Base-by-base conservation (phyloP, 2,797 vertebrate genomes). In the Mycteria americana region DNA sequence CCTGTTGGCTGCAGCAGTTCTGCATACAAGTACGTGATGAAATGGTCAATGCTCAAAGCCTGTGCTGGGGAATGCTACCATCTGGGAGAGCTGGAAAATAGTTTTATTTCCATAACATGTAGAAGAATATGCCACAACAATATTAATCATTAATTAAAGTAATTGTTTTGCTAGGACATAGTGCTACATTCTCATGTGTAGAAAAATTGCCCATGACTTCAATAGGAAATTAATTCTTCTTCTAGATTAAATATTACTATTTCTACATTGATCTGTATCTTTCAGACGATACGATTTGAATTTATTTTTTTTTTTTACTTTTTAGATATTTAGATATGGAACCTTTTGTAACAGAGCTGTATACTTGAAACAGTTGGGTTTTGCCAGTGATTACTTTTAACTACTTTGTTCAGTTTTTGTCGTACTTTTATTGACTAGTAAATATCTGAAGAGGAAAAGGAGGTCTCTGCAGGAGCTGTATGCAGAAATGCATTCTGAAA, bases 151-250 rank as follows among this genome's bases (percentile, higher is more conserved):
- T 60, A 79, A 51, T 39, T 57, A 35, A 77, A 64, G 19, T 33
- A 46, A 30, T 57, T n/a, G 9, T 89, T 53, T 91, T 83, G 5
- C 31, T 68, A 35, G n/a, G 33, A 48, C 19, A 24, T 21, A 46
- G 4, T 27, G 9, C 16, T 68, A 6, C 10, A 17, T 23, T 60
- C 13, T 73, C 2, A 46, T 46, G 0, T 50, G 4, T n/a, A 73
- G n/a, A 62, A 85, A 63, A 91, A 50, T 70, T 3, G 7, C 9
- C 15, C 18, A 7, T 43, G 30, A 64, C 17, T 83, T 79, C 30
- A 72, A 24, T 6, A 70, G 24, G 15, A 70, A 70, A 48, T 24
- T 1, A 56, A 43, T 73, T 64, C 13, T 70, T n/a, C 18, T 72
- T 67, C 51, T 56, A 21, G 41, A 68, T 75, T 64, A 35, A 88